A percentile compares a stretch with the other conserved stretches of the same genome.
Evolutionary conservation across 1,140 invertebrate genomes (phyloP).

Genomic region (Lepidostoma basale): DNA sequence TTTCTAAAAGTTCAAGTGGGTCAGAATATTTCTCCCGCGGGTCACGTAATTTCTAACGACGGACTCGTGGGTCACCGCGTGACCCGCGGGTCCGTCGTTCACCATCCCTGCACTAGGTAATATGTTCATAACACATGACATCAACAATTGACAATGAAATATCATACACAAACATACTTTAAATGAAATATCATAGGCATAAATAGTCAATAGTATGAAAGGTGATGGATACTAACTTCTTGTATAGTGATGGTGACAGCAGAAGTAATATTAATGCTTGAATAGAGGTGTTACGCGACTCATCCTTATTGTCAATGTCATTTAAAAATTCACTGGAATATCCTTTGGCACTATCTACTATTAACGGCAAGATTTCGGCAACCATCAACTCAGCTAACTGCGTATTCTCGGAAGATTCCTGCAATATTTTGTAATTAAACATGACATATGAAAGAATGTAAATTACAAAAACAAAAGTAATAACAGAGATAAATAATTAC

Average conservation of each 20-base stretch:
- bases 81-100: too few relatives aligned
- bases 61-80: too few relatives aligned
- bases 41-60: too few relatives aligned
- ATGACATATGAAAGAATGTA: background rate
- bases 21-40: too few relatives aligned
- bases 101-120: too few relatives aligned
- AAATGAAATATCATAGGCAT: too few relatives aligned
- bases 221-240: slow-evolving; percentile 10
- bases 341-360: background rate
- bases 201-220: too few relatives aligned
- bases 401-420: slow-evolving; percentile 1
- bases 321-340: slow-evolving; percentile 11
- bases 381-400: slow-evolving; percentile 3
- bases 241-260: slow-evolving; percentile 6
- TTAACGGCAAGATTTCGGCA: background rate
- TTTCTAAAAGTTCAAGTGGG: too few relatives aligned
- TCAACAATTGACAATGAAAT: too few relatives aligned
- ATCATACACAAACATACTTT: too few relatives aligned
- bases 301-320: background rate
- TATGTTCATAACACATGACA: too few relatives aligned
- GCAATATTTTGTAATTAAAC: background rate
- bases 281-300: slow-evolving; percentile 1
- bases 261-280: background rate
- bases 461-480: background rate
- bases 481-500: background rate